Evolutionary conservation across 2,888 invertebrate species (phyloP).

Genomic region (Drosophila incognita): DNA sequence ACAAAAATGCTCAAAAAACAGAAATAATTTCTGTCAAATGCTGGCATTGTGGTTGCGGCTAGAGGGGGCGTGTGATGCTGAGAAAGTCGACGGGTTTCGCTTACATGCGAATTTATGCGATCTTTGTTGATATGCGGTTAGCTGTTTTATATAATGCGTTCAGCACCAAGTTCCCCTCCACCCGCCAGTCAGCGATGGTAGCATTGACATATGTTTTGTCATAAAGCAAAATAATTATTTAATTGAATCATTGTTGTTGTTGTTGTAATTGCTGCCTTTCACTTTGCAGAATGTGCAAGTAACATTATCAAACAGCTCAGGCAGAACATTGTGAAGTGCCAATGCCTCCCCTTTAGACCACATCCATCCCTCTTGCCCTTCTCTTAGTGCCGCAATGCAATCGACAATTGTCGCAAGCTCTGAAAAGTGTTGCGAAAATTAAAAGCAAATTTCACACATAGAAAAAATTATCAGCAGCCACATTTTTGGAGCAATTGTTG

Average conservation of each 20-base stretch:
- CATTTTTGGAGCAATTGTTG: conserved; percentile 11
- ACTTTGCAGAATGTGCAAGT: conserved; percentile 54
- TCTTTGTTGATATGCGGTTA: conserved; percentile 54
- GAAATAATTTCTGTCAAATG: conserved; percentile 63
- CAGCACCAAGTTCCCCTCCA: conserved; percentile 24
- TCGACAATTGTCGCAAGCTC: background rate
- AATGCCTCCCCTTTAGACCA: background rate
- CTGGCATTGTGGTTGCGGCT: conserved; percentile 40
- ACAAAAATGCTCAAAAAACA: conserved; percentile 18
- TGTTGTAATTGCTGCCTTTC: conserved; percentile 54
- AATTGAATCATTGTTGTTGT: conserved; percentile 57
- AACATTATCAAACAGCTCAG: conserved; percentile 41
- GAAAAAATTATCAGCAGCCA: background rate
- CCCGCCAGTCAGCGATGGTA: conserved; percentile 27
- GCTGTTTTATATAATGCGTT: conserved; percentile 64
- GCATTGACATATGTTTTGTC: conserved; percentile 72
- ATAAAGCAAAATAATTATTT: conserved; percentile 54
- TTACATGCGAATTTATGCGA: conserved; percentile 61
- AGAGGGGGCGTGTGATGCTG: conserved; percentile 6
- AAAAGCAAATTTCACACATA: conserved; percentile 1
- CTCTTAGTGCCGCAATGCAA: background rate
- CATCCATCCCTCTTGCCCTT: background rate
- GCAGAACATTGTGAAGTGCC: conserved; percentile 49
- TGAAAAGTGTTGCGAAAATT: conserved; percentile 9
- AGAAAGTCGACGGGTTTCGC: conserved; percentile 44